phyloP scores from a whole-genome alignment of 1,140 invertebrate genomes.

The Drosophila paulistorum region DNA sequence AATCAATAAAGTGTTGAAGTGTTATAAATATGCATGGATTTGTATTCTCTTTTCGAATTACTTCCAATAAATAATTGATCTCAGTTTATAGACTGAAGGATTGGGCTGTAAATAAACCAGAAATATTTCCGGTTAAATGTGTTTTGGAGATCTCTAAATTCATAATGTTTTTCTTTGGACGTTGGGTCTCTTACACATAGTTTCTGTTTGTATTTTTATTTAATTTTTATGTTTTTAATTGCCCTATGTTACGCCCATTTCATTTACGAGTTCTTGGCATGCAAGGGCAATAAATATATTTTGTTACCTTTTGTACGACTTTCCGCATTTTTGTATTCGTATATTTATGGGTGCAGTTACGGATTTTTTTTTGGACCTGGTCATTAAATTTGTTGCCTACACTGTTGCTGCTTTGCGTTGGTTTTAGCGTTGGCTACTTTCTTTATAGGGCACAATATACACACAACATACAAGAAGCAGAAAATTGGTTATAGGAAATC shows the following conservation, averaged over 20 bases:
- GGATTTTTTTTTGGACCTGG: background rate
- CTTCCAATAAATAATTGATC: no score
- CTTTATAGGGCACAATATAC: slow-evolving; percentile 41
- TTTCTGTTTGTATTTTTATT: no score
- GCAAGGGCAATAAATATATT: slow-evolving; percentile 48
- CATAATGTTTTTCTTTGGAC: no score
- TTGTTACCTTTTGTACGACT: slow-evolving; percentile 18
- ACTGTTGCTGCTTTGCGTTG: background rate
- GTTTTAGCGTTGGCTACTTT: no score
- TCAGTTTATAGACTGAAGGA: no score
- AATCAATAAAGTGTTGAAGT: no score
- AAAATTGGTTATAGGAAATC: slow-evolving; percentile 41
- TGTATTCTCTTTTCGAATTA: no score
- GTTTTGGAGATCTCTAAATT: no score
- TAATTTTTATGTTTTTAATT: background rate
- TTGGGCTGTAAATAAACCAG: no score
- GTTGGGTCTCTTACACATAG: no score
- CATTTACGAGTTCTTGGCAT: slow-evolving; percentile 52
- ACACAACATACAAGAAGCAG: slow-evolving; percentile 6
- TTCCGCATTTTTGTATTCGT: slow-evolving; percentile 6
- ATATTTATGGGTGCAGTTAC: slow-evolving; percentile 8
- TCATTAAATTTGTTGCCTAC: slow-evolving; percentile 1
- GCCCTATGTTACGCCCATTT: slow-evolving; percentile 2
- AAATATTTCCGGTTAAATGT: no score
- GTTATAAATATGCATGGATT: no score